These are phyloP conservation scores for Nycticebus coucang DNA, from an alignment of 2,113 vertebrate species.

Conservation along the genomic window DNA sequence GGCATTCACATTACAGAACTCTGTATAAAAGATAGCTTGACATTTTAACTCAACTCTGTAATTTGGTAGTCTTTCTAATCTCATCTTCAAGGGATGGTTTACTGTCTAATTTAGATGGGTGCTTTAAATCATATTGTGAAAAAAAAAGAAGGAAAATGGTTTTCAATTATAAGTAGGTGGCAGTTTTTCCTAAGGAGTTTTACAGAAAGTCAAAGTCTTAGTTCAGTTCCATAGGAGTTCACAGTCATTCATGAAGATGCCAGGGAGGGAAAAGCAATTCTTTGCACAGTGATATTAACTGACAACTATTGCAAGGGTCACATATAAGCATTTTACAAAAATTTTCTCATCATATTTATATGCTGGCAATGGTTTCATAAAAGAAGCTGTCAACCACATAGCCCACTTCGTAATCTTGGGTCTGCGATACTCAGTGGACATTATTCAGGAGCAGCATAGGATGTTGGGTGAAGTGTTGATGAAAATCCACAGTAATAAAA, in stretches of 20 bases:
- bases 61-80: slow-evolving; percentile 16
- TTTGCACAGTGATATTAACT: slow-evolving; percentile 35
- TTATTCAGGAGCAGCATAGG: slow-evolving; percentile 56
- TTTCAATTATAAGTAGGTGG: neutral
- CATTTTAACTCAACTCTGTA: neutral
- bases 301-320: neutral
- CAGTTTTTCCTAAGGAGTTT: neutral
- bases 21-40: neutral
- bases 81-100: neutral
- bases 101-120: neutral
- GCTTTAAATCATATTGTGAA: neutral
- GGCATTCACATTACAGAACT: neutral
- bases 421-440: neutral
- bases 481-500: slow-evolving; percentile 71
- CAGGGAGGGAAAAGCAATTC: neutral
- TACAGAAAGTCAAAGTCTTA: neutral
- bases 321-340: neutral
- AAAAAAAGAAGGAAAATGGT: neutral
- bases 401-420: neutral
- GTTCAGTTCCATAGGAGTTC: slow-evolving; percentile 20
- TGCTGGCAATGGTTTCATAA: neutral
- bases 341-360: slow-evolving; percentile 9
- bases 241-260: neutral
- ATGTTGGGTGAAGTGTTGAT: slow-evolving; percentile 58
- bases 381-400: neutral